phyloP scores from a whole-genome alignment of 64 coral and sea anemone species.

The Catalaphyllia jardinei region DNA sequence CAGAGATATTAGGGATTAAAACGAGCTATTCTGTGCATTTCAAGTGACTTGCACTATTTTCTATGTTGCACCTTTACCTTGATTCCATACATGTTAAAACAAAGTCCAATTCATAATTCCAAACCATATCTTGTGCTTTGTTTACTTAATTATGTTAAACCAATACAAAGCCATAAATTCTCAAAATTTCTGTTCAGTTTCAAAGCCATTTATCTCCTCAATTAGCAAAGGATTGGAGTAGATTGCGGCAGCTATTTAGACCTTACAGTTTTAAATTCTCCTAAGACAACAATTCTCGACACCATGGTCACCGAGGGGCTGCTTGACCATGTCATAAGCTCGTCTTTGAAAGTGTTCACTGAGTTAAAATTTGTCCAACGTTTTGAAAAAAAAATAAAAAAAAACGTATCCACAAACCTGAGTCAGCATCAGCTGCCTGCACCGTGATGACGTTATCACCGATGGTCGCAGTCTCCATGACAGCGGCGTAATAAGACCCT shows the following conservation, averaged over 20 bases:
- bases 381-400: neutral
- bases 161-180: neutral
- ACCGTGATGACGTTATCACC: constrained; percentile 56
- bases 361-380: neutral
- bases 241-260: too few relatives aligned
- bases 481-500: constrained; percentile 63
- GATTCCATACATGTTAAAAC: too few relatives aligned
- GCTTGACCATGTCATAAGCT: neutral
- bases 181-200: too few relatives aligned
- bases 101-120: too few relatives aligned
- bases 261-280: too few relatives aligned
- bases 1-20: neutral
- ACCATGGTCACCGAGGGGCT: too few relatives aligned
- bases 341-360: too few relatives aligned
- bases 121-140: too few relatives aligned
- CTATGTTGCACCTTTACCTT: neutral
- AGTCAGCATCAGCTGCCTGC: constrained; percentile 61
- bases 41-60: neutral
- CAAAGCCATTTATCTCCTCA: too few relatives aligned
- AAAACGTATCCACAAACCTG: constrained; percentile 21
- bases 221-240: too few relatives aligned
- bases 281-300: too few relatives aligned
- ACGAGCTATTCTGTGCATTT: neutral
- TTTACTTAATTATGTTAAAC: too few relatives aligned
- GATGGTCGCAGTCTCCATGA: constrained; percentile 60